phyloP scores from a whole-genome alignment of 2,888 invertebrate genomes.

The Achlya flavicornis region DNA sequence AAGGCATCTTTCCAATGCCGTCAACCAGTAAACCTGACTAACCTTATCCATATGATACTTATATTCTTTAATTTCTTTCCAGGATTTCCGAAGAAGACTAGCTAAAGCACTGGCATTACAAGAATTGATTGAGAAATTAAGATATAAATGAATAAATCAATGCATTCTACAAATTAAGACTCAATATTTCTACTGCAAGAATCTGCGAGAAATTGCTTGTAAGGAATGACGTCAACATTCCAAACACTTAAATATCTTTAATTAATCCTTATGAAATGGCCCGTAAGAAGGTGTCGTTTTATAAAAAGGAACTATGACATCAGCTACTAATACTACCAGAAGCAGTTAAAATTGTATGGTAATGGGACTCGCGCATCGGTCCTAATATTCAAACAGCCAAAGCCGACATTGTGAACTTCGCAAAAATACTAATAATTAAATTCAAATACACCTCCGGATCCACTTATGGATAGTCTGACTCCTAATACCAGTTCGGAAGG shows the following conservation, averaged over 20 bases:
- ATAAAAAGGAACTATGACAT: background rate
- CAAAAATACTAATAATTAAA: no score
- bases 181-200: conserved; percentile 30
- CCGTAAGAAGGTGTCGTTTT: background rate
- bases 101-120: conserved; percentile 86
- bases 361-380: no score
- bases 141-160: conserved; percentile 10
- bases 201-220: conserved; percentile 23
- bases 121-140: conserved; percentile 66
- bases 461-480: conserved; percentile 20
- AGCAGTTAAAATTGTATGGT: conserved; percentile 15
- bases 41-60: background rate
- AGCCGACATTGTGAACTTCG: no score
- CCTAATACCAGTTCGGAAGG: conserved; percentile 15
- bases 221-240: conserved; percentile 19
- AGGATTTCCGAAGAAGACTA: conserved; percentile 85
- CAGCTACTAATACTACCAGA: background rate
- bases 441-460: no score
- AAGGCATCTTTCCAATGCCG: no score
- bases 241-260: no score
- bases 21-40: background rate
- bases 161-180: no score
- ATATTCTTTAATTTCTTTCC: conserved; percentile 33
- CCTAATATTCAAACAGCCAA: no score
- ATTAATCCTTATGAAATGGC: no score